A percentile compares a stretch with the other conserved stretches of the same genome.
phyloP scores from a whole-genome alignment of 2,797 vertebrate species.

The Strix occidentalis region DNA sequence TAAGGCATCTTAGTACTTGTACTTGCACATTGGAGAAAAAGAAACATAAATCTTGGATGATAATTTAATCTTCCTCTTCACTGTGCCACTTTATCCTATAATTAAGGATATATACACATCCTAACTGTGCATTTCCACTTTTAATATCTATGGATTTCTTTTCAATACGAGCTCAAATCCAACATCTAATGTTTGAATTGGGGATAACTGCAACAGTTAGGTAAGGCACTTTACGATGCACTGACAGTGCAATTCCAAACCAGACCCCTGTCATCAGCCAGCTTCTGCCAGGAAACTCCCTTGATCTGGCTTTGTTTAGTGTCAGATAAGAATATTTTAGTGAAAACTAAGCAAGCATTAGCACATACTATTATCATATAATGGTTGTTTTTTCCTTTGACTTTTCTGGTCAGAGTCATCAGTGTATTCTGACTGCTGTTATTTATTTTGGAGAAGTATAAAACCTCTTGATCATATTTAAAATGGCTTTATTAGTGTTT shows the following conservation, averaged over 20 bases:
- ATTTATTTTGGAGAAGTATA: background rate
- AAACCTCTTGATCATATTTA: background rate
- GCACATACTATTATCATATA: background rate
- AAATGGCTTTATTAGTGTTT: background rate
- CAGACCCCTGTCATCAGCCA: background rate
- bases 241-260: background rate
- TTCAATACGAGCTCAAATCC: background rate
- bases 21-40: constrained; percentile 5
- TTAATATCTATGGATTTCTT: background rate
- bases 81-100: background rate
- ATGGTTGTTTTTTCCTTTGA: background rate
- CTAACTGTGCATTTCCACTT: background rate
- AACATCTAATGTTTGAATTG: background rate
- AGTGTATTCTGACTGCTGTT: background rate
- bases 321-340: background rate
- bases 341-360: background rate
- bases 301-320: background rate
- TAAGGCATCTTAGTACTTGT: constrained; percentile 14
- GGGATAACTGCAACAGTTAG: background rate
- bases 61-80: constrained; percentile 11
- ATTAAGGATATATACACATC: background rate
- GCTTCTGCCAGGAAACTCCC: background rate
- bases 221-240: background rate
- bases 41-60: background rate
- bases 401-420: background rate